Evolutionary conservation across 2,888 invertebrate species (phyloP).

Genomic region (Pogonocherus hispidulus): DNA sequence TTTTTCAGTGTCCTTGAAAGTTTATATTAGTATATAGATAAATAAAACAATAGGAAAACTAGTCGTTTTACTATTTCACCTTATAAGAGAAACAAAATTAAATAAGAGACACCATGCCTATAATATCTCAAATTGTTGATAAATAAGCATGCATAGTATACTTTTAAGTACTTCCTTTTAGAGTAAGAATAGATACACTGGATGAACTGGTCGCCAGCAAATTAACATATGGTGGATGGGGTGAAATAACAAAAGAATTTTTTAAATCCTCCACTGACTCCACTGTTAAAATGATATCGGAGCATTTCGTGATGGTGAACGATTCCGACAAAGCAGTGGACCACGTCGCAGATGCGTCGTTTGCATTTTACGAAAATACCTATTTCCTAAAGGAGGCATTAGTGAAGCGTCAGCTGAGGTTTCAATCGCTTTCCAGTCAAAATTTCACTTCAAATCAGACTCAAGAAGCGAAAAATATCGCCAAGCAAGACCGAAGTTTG

Average conservation of each 20-base stretch:
- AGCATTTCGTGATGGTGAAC: conserved; percentile 75
- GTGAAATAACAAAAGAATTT: conserved; percentile 78
- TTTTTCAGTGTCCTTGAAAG: too few species aligned
- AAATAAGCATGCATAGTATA: too few species aligned
- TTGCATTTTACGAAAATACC: conserved; percentile 86
- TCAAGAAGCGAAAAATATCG: conserved; percentile 37
- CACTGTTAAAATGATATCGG: conserved; percentile 76
- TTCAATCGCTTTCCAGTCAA: conserved; percentile 42
- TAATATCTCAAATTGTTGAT: too few species aligned
- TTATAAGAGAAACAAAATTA: too few species aligned
- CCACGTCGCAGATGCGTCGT: conserved; percentile 78
- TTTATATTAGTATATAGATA: too few species aligned
- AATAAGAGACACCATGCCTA: too few species aligned
- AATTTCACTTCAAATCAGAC: conserved; percentile 38
- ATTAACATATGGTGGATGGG: conserved; percentile 81
- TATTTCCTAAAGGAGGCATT: conserved; percentile 79
- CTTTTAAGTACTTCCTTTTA: conserved; percentile 58
- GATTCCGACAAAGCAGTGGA: conserved; percentile 77
- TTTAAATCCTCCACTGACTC: conserved; percentile 80
- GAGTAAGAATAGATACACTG: conserved; percentile 85
- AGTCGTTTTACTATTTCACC: too few species aligned
- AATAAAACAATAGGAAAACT: too few species aligned
- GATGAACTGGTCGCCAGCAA: conserved; percentile 77
- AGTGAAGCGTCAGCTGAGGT: conserved; percentile 71
- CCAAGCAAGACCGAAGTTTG: conserved; percentile 68